Base-by-base conservation (phyloP, 2,888 invertebrate species). In the Taphrorychus bicolor region DNA sequence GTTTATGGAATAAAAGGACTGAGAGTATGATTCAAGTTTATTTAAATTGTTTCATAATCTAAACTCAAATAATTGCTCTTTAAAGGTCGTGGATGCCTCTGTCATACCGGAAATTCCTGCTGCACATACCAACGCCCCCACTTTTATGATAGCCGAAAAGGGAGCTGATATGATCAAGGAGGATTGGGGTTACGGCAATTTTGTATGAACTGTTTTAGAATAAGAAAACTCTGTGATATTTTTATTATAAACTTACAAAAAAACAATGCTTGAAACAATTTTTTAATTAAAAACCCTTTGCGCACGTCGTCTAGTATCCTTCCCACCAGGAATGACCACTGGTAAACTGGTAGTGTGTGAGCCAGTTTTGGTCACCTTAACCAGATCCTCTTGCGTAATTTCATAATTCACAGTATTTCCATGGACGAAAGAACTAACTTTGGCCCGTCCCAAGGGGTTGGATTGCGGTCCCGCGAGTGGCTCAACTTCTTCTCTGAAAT, bases 131-230 rank as follows among this genome's bases (percentile, higher is more conserved):
- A 92, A 92, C 74, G 89, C 91, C 0, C 91, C 93, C 0, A 86
- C 86, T 0, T 91, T 87, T 70, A 92, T 93, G 93, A 91, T 93
- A 74, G 93, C 91, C 2, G 93, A 93, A 79, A 93, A 92, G 78
- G 91, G 87, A 4, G 84, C 89, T 0, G 91, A 91, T 76, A 84
- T 91, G 83, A 89, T 91, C 49, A 90, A 89, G 79, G 78, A 87
- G 75, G 82, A 83, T 70, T 85, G 84, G 83, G 79, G 78, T 32
- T 72, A 23, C 23, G 14, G n/a, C 7, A 52, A 51, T 24, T 19
- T 32, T 1, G 1, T 32, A 11, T 32, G 3, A 32, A 32, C 9
- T 45, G 5, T 16, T 49, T 42, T 66, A 61, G 22, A 3, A 11
- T n/a, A 32, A 48, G 9, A 3, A 17, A 14, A 51, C 14, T 51